A percentile compares a stretch with the other conserved stretches of the same genome.
Evolutionary conservation across 2,113 vertebrate genomes (phyloP).

Genomic region (Sphyrna mokarran): DNA sequence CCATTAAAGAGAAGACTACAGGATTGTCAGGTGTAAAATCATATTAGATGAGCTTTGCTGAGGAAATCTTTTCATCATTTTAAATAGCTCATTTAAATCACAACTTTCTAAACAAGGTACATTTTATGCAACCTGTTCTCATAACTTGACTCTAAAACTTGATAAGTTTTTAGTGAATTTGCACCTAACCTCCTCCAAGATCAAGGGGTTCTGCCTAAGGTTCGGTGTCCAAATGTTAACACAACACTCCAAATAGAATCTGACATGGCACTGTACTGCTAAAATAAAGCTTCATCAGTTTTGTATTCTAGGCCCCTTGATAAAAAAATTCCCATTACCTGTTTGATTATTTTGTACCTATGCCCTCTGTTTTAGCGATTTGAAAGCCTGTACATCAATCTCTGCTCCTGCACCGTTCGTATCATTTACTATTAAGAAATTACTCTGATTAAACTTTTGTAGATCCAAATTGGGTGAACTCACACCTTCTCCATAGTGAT

Average conservation of each 20-base stretch:
- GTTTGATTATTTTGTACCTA: background rate
- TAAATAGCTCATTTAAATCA: too few relatives aligned
- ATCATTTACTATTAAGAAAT: background rate
- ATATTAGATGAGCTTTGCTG: background rate
- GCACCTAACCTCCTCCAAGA: background rate
- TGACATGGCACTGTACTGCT: background rate
- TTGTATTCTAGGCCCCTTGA: background rate
- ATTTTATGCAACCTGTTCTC: background rate
- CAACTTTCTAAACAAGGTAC: background rate
- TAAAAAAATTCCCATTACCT: background rate
- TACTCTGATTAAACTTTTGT: background rate
- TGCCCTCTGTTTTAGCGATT: background rate
- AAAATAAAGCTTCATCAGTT: background rate
- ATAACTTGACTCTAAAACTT: background rate
- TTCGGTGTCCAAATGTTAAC: background rate
- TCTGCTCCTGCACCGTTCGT: background rate
- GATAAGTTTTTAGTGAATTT: background rate
- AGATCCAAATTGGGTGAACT: background rate
- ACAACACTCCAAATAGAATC: background rate
- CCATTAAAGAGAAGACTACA: conserved; percentile 58
- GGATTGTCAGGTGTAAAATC: conserved; percentile 25
- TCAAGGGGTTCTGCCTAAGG: too few relatives aligned
- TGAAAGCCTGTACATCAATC: background rate
- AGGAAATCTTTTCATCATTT: background rate
- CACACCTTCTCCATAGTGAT: background rate